These are phyloP conservation scores for Lycophotia porphyrea DNA, from an alignment of 2,888 invertebrate genomes.

Conservation along the genomic window DNA sequence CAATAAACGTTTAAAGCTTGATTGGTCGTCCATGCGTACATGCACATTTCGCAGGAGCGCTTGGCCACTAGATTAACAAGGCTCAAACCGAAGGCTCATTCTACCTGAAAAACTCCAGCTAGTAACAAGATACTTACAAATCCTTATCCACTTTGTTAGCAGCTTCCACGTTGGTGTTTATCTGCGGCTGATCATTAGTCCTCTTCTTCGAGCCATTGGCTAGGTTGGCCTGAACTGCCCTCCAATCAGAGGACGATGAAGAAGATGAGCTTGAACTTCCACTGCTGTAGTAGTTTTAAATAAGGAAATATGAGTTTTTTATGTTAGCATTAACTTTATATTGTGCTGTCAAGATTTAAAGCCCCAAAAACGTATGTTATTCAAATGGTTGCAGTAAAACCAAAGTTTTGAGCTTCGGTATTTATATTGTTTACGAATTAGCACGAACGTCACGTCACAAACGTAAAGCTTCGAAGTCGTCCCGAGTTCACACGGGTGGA, in stretches of 20 bases:
- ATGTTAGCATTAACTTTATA: background rate
- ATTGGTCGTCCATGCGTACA: too few species aligned
- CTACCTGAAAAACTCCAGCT: background rate
- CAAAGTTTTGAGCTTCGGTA: background rate
- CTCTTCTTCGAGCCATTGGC: conserved; percentile 76
- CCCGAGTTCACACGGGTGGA: too few species aligned
- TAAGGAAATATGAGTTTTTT: background rate
- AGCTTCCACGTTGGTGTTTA: conserved; percentile 76
- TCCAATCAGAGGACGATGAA: conserved; percentile 46
- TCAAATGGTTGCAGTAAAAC: background rate
- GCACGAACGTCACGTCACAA: background rate
- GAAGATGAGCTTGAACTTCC: conserved; percentile 48
- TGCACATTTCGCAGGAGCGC: background rate
- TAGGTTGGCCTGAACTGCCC: conserved; percentile 10
- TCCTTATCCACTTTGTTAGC: conserved; percentile 78
- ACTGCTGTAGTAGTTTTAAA: conserved; percentile 22
- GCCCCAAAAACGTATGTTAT: background rate
- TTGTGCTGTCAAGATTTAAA: background rate
- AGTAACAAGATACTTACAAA: conserved; percentile 71
- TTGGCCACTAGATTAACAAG: background rate
- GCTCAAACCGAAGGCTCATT: background rate
- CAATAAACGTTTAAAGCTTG: too few species aligned
- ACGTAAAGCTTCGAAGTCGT: background rate
- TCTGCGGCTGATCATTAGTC: conserved; percentile 86
- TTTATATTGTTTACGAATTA: too few species aligned